Base-by-base conservation (phyloP, 2,113 vertebrate genomes). In the Actenoides hombroni region DNA sequence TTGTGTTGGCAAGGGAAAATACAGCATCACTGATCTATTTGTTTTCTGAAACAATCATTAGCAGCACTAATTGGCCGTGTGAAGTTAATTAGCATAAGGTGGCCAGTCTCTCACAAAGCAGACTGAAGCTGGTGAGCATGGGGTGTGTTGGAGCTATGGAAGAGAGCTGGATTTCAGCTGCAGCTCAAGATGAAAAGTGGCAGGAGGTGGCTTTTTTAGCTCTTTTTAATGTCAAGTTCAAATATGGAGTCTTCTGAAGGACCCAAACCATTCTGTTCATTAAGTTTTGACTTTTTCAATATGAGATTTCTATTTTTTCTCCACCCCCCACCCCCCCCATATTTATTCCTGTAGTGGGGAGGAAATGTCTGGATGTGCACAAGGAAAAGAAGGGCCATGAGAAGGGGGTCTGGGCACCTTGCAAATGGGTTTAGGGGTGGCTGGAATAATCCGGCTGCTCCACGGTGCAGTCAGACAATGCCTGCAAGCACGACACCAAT, bases 401-500 rank as follows among this genome's bases (percentile, higher is more conserved):
- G 57, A 71, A 59, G 0, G 1, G 48, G 67, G 31, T 56, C 37
- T 71, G 9, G 0, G 48, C 65, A 56, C 65, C 46, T 46, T 8
- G 25, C 18, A 6, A 51, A 39, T 13, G 75, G 35, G 9, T 51
- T 44, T 70, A 14, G 61, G 63, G 63, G 28, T 24, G 60, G 40
- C 82, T 90, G 94, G 44, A 68, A 48, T 11, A 33, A 79, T 60
- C 57, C 23, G 1, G n/a, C 69, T 39, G 60, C 77, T 68, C 51
- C 75, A 6, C 6, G 5, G 75, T 9, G 60, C 81, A 65, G 79
- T 3, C 90, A 90, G 67, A 94, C 85, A 85, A 85, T 83, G 79
- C 74, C 16, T 0, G 69, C 59, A 31, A 48, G 48, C 48, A 46
- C 0, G 1, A 21, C 53, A n/a, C 4, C 14, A 0, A 16, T 17